Evolutionary conservation across 2,113 vertebrate genomes (phyloP), one percentile per base, ranked within the genome.

Genomic region (Gnathonemus echidnorhynchus): DNA sequence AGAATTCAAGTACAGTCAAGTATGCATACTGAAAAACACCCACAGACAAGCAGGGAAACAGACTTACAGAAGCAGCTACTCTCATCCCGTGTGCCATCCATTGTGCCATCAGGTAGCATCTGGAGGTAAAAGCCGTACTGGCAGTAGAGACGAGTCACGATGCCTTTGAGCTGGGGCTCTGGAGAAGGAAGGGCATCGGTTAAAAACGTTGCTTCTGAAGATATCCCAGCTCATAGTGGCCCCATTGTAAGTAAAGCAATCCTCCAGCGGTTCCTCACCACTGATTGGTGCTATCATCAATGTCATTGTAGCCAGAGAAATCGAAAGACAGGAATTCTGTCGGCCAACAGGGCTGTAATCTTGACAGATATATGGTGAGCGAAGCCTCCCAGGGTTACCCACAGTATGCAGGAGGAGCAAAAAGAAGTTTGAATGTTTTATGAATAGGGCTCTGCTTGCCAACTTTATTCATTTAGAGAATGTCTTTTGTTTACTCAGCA

Each of bases 161-260:
- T 97, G 92, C 97, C 97, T 94, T 97, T 98, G 93, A 98, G 94
- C 94, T 97, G 97, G 86, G 97, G 97, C 91, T 98, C 97, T 97
- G 94, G 89, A 90, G 90, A 88, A 19, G 74, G 31, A 92, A 87
- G 52, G 89, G 86, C 91, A 19, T 80, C 35, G 2, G 74, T 80
- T 80, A 80, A 42, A 80, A 11, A 80, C 11, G 35, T 11, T 80
- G 17, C 74, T 80, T 15, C 35, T 80, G 74, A 80, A 48, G 84
- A 15, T 24, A n/a, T 31, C 24, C n/a, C 48, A 31, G 24, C 46
- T 11, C 46, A 3, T 13, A 27, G 48, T 2, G 11, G 45, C 21
- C 48, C 19, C 24, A 17, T 24, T 86, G 24, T 31, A n/a, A 42
- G 35, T 17, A 42, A 42, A 80, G 11, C 35, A 19, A 19, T 42